Conservation (phyloP, 2,888 invertebrate genomes). For the Ecdyonurus torrentis region DNA sequence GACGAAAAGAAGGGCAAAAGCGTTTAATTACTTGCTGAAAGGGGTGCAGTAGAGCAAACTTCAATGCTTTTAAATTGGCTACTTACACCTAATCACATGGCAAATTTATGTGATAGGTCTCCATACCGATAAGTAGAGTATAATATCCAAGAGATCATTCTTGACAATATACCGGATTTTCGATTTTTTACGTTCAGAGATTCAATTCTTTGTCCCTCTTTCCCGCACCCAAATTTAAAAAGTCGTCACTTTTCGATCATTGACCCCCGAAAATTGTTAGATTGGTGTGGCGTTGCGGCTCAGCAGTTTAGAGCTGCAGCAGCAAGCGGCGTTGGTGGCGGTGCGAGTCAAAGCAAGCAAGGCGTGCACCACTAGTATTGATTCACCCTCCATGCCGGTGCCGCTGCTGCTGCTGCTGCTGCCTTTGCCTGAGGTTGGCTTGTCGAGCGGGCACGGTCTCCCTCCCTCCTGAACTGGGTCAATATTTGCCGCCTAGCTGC, state of each 20-base stretch:
- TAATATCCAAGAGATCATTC: too few relatives aligned
- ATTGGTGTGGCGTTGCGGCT: neutral
- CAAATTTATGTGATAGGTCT: too few relatives aligned
- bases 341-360: neutral
- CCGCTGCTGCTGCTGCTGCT: neutral
- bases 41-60: too few relatives aligned
- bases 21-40: too few relatives aligned
- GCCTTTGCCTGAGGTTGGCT: neutral
- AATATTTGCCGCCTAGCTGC: slow-evolving; percentile 4
- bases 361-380: neutral
- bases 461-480: slow-evolving; percentile 1
- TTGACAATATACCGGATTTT: too few relatives aligned
- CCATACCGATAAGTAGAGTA: too few relatives aligned
- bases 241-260: neutral
- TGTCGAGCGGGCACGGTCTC: neutral
- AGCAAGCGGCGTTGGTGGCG: neutral
- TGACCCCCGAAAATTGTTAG: neutral
- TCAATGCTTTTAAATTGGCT: too few relatives aligned
- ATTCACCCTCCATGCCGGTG: neutral
- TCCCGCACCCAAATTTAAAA: too few relatives aligned
- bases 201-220: too few relatives aligned
- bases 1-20: too few relatives aligned
- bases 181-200: too few relatives aligned
- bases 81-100: too few relatives aligned
- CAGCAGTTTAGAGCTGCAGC: neutral